These are phyloP conservation scores for Onychorhynchus coronatus DNA, from an alignment of 2,113 vertebrate species.

Conservation along the genomic window DNA sequence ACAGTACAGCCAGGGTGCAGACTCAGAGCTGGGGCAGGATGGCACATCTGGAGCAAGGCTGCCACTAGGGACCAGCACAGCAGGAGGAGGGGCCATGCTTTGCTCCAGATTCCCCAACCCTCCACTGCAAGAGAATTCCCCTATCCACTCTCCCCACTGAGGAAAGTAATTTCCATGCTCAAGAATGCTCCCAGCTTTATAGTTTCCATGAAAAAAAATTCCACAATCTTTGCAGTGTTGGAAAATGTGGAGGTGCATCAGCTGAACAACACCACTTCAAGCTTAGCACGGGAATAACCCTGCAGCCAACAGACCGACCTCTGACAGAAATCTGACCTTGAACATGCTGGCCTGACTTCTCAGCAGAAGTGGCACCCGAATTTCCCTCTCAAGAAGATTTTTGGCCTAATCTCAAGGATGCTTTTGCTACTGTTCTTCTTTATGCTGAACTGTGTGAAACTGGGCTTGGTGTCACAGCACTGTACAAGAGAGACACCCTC, in stretches of 20 bases:
- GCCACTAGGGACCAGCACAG: background rate
- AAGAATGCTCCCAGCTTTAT: background rate
- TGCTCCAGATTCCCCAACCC: accelerated
- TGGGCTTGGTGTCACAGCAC: background rate
- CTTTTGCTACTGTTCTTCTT: background rate
- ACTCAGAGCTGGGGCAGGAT: background rate
- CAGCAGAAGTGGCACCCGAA: background rate
- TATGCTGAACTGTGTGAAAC: background rate
- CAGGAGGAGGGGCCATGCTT: background rate
- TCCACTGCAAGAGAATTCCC: background rate
- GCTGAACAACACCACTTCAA: background rate
- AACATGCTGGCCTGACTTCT: background rate
- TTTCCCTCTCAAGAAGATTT: accelerated
- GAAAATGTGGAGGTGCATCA: background rate
- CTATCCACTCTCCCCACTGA: accelerated
- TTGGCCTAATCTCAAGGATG: background rate
- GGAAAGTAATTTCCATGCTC: background rate
- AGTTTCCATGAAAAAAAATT: background rate
- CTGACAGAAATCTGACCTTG: background rate
- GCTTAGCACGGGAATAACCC: accelerated
- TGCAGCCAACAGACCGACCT: background rate
- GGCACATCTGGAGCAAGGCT: background rate
- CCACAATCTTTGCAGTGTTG: accelerated
- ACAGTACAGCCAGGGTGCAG: accelerated
- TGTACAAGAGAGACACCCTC: background rate